Base-by-base conservation (phyloP, 2,797 vertebrate genomes). In the Megalops cyprinoides region DNA sequence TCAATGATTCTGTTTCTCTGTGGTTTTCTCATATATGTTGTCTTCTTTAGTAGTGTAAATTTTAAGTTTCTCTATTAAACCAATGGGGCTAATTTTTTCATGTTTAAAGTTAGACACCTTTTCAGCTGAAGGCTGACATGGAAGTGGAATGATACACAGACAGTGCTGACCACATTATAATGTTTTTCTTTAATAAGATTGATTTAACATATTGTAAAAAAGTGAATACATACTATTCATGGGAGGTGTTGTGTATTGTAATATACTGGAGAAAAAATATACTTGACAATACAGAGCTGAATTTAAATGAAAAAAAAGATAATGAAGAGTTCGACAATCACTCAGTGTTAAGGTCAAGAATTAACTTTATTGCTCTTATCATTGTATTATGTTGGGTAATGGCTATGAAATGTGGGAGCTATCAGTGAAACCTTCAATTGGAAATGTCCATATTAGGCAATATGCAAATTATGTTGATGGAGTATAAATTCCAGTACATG, bases 371-470 rank as follows among this genome's bases (percentile, higher is more conserved):
- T 83, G 78, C 86, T 93, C 90, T 93, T 92, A 93, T 94, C 93
- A 88, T 87, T 87, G 88, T 88, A 91, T 90, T 90, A 91, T 90
- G 87, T 82, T 53, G 84, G 83, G 85, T 88, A 90, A 90, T 88
- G 89, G 86, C 87, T 79, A 86, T 87, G 90, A 89, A 92, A 89
- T 89, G 91, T 86, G 87, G 85, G 85, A 85, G 88, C 89, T 91
- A 94, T 93, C 92, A 93, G 91, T 90, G 85, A 90, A 89, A 86
- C 82, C 88, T 87, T 92, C 92, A 93, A 94, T 94, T 94, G 93
- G 88, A 95, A 94, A 93, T 93, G 89, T 92, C 92, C 91, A 91
- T 94, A 94, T 94, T 94, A 92, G 93, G 92, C 84, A 91, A 92
- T 92, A 95, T 93, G 94, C 93, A 94, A 94, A 95, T 94, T 87